phyloP scores from a whole-genome alignment of 2,888 invertebrate genomes.

The Synergus umbraculus region DNA sequence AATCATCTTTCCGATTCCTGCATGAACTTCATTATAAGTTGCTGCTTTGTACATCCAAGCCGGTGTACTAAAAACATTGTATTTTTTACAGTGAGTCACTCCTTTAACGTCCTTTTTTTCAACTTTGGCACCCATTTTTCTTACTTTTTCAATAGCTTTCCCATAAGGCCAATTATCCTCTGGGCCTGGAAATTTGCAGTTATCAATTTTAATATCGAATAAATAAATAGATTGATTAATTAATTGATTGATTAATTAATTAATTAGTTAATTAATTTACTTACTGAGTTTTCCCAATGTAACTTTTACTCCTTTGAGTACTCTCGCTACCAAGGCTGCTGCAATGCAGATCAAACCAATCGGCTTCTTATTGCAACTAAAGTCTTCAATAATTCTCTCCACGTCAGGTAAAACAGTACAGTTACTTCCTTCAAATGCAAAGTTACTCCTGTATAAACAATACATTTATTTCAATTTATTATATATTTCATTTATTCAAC shows the following conservation, averaged over 20 bases:
- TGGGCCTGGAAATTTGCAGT: conserved; percentile 63
- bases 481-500: too few relatives aligned
- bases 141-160: conserved; percentile 77
- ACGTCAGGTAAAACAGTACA: conserved; percentile 42
- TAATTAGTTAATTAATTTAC: conserved; percentile 43
- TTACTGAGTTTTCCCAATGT: conserved; percentile 75
- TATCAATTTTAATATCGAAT: not conserved
- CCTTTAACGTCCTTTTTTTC: conserved; percentile 75
- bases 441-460: conserved; percentile 4
- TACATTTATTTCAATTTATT: too few relatives aligned
- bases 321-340: conserved; percentile 68
- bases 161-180: conserved; percentile 77
- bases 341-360: conserved; percentile 48
- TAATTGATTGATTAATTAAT: too few relatives aligned
- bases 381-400: conserved; percentile 45
- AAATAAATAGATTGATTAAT: not conserved
- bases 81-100: conserved; percentile 76
- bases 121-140: conserved; percentile 78
- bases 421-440: conserved; percentile 4
- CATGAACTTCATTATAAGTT: conserved; percentile 77
- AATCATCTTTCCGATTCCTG: conserved; percentile 79
- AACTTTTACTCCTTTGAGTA: conserved; percentile 73
- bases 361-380: conserved; percentile 44
- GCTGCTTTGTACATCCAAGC: conserved; percentile 79
- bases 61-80: conserved; percentile 79